Conservation (phyloP, 2,888 invertebrate species). For the Apeira syringaria region DNA sequence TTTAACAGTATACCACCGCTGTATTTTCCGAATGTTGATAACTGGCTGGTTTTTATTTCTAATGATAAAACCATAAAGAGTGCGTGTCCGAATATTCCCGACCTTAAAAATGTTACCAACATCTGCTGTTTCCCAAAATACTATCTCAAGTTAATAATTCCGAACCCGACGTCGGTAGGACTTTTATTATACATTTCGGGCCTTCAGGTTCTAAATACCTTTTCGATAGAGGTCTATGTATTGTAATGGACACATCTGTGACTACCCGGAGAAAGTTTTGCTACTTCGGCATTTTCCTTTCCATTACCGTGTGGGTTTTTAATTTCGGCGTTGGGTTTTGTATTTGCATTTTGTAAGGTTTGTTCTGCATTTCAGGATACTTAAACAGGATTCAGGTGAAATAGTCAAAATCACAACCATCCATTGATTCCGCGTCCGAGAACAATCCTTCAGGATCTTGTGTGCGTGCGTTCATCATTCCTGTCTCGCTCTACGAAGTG, state of each 20-base stretch:
- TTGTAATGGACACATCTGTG: constrained; percentile 18
- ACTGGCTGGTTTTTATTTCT: too few relatives aligned
- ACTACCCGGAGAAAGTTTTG: constrained; percentile 4
- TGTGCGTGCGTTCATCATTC: too few relatives aligned
- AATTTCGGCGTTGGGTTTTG: constrained; percentile 36
- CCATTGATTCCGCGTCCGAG: too few relatives aligned
- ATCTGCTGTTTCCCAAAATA: not conserved
- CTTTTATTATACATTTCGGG: constrained; percentile 15
- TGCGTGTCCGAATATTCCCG: too few relatives aligned
- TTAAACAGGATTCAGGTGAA: too few relatives aligned
- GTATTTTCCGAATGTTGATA: too few relatives aligned
- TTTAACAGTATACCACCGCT: too few relatives aligned
- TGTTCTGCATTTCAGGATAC: not conserved
- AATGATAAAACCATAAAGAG: too few relatives aligned
- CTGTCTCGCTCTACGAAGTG: too few relatives aligned
- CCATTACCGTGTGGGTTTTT: constrained; percentile 12
- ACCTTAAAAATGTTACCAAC: constrained; percentile 1
- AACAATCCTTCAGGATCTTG: too few relatives aligned
- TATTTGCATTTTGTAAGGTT: not conserved
- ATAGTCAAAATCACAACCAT: too few relatives aligned
- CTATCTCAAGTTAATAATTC: constrained; percentile 3
- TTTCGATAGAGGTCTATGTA: constrained; percentile 17
- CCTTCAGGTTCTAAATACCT: constrained; percentile 10
- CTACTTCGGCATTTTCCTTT: constrained; percentile 5
- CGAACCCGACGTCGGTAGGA: constrained; percentile 1